Evolutionary conservation across 1,140 invertebrate species (phyloP), one percentile per base, ranked within the genome.

Genomic region (Euglossa dilemma): DNA sequence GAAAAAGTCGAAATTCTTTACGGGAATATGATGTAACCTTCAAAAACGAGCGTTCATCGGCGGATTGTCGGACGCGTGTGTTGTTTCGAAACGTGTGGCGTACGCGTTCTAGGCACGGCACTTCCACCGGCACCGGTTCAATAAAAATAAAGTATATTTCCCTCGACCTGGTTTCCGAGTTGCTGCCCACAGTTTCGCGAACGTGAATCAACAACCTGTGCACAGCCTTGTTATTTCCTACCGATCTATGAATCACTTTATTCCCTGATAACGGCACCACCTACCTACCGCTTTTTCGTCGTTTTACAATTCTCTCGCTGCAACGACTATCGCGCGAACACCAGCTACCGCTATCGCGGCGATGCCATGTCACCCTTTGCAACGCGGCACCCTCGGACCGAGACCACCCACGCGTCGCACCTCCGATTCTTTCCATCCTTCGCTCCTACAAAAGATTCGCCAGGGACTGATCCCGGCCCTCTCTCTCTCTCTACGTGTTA

Each of bases 121-220:
- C 18, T n/a, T 50, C n/a, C 8, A n/a, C 14, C 23, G 23, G 23
- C 23, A 47, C n/a, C 52, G 56, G 47, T 23, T 75, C 73, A 47
- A 75, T 75, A 75, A 75, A 75, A 75, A 75, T 75, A 61, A 75
- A 50, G 50, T 75, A 75, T 61, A 47, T 25, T 61, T 63, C 45
- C 25, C 73, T 76, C 73, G 73, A 76, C 73, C 57, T 63, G 59
- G n/a, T 63, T 76, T 45, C 72, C 54, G 11, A 73, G 36, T 73
- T 57, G 11, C 54, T 73, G 54, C 54, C 52, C 45, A 71, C 50
- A n/a, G 25, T 28, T 28, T 52, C 61, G 28, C 18, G 43, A 16
- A 45, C 52, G 2, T 18, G 56, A 66, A 77, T 47, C 63, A 50
- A 36, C 61, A 43, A 75, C 57, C 57, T 75, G 45, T 73, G 28